Evolutionary conservation across 2,888 invertebrate genomes (phyloP).

Genomic region (Balanococcus diminutus): DNA sequence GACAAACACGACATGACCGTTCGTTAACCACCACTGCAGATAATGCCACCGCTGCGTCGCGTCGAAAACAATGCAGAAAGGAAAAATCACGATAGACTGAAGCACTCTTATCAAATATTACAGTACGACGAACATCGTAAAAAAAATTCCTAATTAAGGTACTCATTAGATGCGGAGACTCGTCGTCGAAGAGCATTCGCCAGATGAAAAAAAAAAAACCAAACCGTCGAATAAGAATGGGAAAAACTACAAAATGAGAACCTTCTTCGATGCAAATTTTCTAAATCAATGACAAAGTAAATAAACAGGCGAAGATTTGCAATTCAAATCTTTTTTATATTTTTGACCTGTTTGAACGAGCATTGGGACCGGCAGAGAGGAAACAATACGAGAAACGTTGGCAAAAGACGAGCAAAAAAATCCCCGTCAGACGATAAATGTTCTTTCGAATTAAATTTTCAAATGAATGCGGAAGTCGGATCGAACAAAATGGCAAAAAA

Average conservation of each 20-base stretch:
- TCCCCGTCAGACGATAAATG: slow-evolving; percentile 28
- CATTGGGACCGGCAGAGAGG: no score
- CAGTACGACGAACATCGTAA: no score
- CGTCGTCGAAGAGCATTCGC: not conserved
- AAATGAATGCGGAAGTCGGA: slow-evolving; percentile 18
- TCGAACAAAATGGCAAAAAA: not conserved
- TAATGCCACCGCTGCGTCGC: not conserved
- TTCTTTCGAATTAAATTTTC: slow-evolving; percentile 25
- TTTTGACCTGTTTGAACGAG: slow-evolving; percentile 31
- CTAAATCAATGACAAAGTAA: slow-evolving; percentile 38
- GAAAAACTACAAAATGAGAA: not conserved
- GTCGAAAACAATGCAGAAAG: not conserved
- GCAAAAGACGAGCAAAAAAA: slow-evolving; percentile 36
- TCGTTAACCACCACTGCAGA: not conserved
- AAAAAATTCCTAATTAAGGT: not conserved
- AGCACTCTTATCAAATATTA: no score
- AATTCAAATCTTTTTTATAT: slow-evolving; percentile 35
- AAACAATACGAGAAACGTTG: slow-evolving; percentile 29
- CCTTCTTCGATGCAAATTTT: slow-evolving; percentile 30
- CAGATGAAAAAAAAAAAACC: not conserved
- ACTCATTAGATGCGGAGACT: not conserved
- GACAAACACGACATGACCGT: not conserved
- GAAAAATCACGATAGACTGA: not conserved
- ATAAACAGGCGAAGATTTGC: slow-evolving; percentile 9
- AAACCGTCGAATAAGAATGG: not conserved